phyloP scores from a whole-genome alignment of 2,113 vertebrate species.

The Microcebus jonahi region DNA sequence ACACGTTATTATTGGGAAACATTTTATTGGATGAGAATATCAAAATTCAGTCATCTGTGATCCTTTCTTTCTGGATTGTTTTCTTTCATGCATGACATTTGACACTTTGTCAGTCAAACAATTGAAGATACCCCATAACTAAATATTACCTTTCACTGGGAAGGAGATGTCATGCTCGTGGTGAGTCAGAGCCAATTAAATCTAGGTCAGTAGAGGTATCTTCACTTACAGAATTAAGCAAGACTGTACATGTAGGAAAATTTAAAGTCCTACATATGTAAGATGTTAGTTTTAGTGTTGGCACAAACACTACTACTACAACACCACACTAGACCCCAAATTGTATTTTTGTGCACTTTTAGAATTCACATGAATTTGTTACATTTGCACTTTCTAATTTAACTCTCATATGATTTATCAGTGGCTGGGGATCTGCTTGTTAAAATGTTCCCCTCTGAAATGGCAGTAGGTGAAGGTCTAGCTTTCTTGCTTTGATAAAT shows the following conservation, averaged over 20 bases:
- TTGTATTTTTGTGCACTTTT: neutral
- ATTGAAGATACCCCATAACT: neutral
- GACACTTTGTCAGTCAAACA: conserved; percentile 18
- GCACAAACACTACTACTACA: neutral
- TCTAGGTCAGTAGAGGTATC: neutral
- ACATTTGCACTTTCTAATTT: neutral
- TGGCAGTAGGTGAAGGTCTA: neutral
- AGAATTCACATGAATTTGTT: neutral
- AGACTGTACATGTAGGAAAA: neutral
- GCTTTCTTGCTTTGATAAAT: neutral
- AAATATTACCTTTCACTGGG: conserved; percentile 6
- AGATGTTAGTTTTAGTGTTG: neutral
- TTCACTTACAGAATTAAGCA: neutral
- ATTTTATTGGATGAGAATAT: neutral
- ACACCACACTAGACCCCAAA: neutral
- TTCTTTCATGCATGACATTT: conserved; percentile 10
- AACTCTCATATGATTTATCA: neutral
- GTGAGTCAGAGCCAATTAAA: neutral
- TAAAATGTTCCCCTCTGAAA: neutral
- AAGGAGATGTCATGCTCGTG: conserved; percentile 35
- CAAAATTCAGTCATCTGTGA: conserved; percentile 5
- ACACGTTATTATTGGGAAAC: neutral
- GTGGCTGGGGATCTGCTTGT: neutral
- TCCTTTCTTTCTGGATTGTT: neutral
- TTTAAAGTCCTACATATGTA: neutral